Evolutionary conservation across 2,113 vertebrate genomes (phyloP).

Genomic region (Chlamydotis undulata): DNA sequence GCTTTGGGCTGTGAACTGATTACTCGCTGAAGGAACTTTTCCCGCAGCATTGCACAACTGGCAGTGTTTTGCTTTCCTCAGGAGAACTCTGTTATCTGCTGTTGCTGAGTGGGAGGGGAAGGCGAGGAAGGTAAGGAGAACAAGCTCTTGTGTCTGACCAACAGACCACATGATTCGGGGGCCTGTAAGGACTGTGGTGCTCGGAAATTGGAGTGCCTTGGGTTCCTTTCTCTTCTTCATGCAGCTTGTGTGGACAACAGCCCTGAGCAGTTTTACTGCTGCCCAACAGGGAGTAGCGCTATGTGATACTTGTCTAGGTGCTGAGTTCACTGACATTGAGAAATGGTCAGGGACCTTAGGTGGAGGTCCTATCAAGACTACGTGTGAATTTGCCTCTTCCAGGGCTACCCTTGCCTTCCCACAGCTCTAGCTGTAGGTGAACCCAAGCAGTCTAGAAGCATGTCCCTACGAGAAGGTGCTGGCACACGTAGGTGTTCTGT

Average conservation of each 20-base stretch:
- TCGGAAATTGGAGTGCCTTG: not conserved
- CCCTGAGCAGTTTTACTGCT: not conserved
- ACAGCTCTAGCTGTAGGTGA: not conserved
- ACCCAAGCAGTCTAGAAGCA: not conserved
- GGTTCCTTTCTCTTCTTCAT: not conserved
- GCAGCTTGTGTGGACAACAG: not conserved
- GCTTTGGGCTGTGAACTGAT: not conserved
- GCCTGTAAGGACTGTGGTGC: not conserved
- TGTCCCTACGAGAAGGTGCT: not conserved
- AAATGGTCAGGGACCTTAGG: not conserved
- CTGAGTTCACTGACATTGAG: not conserved
- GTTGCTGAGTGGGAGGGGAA: not conserved
- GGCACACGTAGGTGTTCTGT: not conserved
- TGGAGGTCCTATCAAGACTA: not conserved
- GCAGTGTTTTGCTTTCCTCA: not conserved
- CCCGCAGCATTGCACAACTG: not conserved
- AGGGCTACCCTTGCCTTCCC: not conserved
- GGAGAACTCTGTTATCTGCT: not conserved
- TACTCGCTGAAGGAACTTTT: conserved; percentile 1
- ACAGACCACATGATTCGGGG: accelerated
- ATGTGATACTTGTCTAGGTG: accelerated
- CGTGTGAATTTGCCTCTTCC: not conserved
- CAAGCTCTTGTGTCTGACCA: not conserved
- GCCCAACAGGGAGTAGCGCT: not conserved
- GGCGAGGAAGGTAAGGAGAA: not conserved